Evolutionary conservation across 2,113 vertebrate genomes (phyloP), one percentile per base, ranked within the genome.

Genomic region (Actenoides hombroni): DNA sequence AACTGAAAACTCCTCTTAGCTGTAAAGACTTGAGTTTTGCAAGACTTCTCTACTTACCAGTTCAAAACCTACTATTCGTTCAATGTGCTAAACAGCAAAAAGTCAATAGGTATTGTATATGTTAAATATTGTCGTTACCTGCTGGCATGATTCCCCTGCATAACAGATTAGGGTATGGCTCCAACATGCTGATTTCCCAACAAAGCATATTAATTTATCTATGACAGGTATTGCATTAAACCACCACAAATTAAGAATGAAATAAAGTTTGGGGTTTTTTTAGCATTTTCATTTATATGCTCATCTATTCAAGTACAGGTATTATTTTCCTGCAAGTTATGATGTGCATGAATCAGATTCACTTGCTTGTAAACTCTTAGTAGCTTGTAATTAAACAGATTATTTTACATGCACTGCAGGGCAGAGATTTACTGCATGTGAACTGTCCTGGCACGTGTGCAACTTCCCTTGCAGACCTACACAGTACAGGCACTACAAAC

Each of bases 141-240:
- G 71, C 68, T 94, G 88, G 56, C 92, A 86, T 12, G 35, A 56
- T 60, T 88, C 39, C 83, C 56, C 76, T 88, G 82, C 71, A 74
- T 39, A 95, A 90, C 76, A 56, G 63, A 93, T 93, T 26, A 92
- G 53, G 39, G 69, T 93, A 28, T 76, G 88, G 81, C 56, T 94
- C 90, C 64, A 96, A 93, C 85, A 83, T 31, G 82, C 17, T 95
- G 75, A 86, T 78, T 86, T 83, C 82, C 88, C 92, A 94, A 90
- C 93, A 96, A 96, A 95, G 57, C 64, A 90, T 77, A 95, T 78
- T 96, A 94, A 93, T 96, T 96, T 94, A 75, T 70, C 90, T 83
- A 5, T 93, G 85, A 74, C 85, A 94, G 92, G 86, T 94, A 91
- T 33, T 94, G 73, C 88, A 74, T 93, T 85, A 87, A 93, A 82